phyloP scores from a whole-genome alignment of 2,797 vertebrate species.

The Echeneis naucrates region DNA sequence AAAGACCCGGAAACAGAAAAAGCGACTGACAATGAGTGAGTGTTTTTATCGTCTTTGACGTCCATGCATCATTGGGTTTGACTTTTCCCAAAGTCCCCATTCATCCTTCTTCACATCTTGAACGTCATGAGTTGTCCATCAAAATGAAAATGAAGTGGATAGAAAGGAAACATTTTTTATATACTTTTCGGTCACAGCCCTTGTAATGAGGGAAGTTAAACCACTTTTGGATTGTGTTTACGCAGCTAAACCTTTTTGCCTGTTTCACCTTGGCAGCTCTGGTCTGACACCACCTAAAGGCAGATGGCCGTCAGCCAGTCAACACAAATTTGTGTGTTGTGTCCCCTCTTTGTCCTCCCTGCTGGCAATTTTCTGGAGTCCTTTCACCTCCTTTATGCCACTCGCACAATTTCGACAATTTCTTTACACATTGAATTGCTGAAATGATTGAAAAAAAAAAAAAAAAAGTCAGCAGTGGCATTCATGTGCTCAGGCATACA shows the following conservation, averaged over 20 bases:
- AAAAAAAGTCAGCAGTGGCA: not conserved
- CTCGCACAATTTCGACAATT: conserved; percentile 1
- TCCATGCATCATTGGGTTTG: too few species aligned
- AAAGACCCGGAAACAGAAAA: too few species aligned
- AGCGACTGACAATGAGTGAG: too few species aligned
- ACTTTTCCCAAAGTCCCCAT: too few species aligned
- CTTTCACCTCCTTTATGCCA: not conserved
- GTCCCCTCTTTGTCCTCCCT: conserved; percentile 22
- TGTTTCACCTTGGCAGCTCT: conserved; percentile 16
- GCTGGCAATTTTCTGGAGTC: conserved; percentile 1
- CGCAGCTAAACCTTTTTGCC: conserved; percentile 1
- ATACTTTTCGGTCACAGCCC: too few species aligned
- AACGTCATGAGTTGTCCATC: too few species aligned
- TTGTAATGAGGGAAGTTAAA: not conserved
- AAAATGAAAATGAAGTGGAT: too few species aligned
- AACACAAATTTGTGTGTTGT: conserved; percentile 7
- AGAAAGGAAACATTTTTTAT: too few species aligned
- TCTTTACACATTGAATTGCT: not conserved
- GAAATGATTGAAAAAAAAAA: not conserved
- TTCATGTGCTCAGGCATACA: not conserved
- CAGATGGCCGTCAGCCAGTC: conserved; percentile 30
- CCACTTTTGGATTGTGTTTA: conserved; percentile 9
- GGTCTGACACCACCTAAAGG: conserved; percentile 8
- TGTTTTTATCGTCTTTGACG: too few species aligned
- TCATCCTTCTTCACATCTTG: too few species aligned